phyloP scores from a whole-genome alignment of 2,888 invertebrate species.

The Eupelmus urozonus region DNA sequence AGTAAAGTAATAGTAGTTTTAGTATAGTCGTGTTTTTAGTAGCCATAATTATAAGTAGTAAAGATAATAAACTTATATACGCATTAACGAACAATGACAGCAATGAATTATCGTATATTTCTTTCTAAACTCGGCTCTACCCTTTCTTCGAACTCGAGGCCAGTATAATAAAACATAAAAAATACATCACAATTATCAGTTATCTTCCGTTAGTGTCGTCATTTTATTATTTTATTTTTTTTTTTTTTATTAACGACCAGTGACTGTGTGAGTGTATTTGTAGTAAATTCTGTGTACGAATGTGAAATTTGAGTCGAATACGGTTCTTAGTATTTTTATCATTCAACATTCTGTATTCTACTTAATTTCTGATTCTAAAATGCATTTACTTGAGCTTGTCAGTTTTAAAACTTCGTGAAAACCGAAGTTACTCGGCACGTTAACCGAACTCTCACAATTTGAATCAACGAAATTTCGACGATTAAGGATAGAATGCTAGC shows the following conservation, averaged over 20 bases:
- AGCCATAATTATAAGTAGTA: slow-evolving; percentile 58
- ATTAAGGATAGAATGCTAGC: slow-evolving; percentile 33
- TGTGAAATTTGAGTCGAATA: slow-evolving; percentile 30
- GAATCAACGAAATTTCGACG: slow-evolving; percentile 64
- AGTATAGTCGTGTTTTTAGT: slow-evolving; percentile 49
- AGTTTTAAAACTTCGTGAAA: slow-evolving; percentile 27
- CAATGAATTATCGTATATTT: slow-evolving; percentile 51
- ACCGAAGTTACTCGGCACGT: slow-evolving; percentile 31
- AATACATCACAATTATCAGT: slow-evolving; percentile 63
- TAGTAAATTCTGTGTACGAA: slow-evolving; percentile 18
- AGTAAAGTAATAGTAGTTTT: slow-evolving; percentile 32
- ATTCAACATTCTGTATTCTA: slow-evolving; percentile 15
- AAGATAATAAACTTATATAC: slow-evolving; percentile 64
- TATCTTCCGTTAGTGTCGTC: slow-evolving; percentile 27
- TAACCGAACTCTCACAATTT: slow-evolving; percentile 73
- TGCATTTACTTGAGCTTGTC: slow-evolving; percentile 14
- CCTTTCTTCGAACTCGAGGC: slow-evolving; percentile 27
- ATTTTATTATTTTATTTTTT: neutral
- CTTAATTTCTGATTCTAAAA: slow-evolving; percentile 18
- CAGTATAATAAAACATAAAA: slow-evolving; percentile 60
- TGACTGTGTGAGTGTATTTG: slow-evolving; percentile 32
- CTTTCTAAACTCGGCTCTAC: slow-evolving; percentile 10
- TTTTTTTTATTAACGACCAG: slow-evolving; percentile 10
- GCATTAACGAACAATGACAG: slow-evolving; percentile 66
- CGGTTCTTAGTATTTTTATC: slow-evolving; percentile 10